Percentiles rank a stretch among this genome's conserved stretches.
Conservation (phyloP, 2,888 invertebrate species). For the Troides helena region DNA sequence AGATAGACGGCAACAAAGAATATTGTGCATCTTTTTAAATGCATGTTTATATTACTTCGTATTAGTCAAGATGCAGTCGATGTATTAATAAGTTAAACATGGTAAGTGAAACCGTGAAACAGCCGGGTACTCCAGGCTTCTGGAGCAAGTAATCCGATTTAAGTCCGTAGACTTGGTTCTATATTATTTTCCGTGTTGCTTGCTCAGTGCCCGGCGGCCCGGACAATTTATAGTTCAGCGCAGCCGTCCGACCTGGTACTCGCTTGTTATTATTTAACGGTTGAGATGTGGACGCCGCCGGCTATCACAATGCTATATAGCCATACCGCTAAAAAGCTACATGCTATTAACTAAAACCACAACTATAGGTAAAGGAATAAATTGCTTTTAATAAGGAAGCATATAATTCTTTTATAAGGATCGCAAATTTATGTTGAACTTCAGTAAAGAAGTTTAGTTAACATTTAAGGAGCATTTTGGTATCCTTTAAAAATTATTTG, state of each 20-base stretch:
- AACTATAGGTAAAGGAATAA: no score
- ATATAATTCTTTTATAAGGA: no score
- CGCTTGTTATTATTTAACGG: conserved; percentile 71
- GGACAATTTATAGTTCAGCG: conserved; percentile 74
- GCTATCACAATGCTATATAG: conserved; percentile 52
- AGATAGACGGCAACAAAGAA: no score
- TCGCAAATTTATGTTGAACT: background rate
- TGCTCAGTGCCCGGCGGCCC: conserved; percentile 75
- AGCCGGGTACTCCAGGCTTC: background rate
- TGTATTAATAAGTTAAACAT: conserved; percentile 16
- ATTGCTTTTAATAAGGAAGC: no score
- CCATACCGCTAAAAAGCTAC: conserved; percentile 45
- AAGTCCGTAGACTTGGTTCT: conserved; percentile 11
- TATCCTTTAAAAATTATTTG: background rate
- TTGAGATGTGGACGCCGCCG: conserved; percentile 60
- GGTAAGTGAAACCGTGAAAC: conserved; percentile 47
- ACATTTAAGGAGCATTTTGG: background rate
- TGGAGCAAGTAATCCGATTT: conserved; percentile 14
- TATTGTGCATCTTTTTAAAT: no score
- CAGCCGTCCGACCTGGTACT: conserved; percentile 54
- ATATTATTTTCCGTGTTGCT: conserved; percentile 76
- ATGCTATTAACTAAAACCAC: background rate
- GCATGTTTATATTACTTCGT: no score
- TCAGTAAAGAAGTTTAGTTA: background rate
- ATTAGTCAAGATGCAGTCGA: background rate